phyloP scores from a whole-genome alignment of 2,113 vertebrate genomes.

The Puffinus mauretanicus region DNA sequence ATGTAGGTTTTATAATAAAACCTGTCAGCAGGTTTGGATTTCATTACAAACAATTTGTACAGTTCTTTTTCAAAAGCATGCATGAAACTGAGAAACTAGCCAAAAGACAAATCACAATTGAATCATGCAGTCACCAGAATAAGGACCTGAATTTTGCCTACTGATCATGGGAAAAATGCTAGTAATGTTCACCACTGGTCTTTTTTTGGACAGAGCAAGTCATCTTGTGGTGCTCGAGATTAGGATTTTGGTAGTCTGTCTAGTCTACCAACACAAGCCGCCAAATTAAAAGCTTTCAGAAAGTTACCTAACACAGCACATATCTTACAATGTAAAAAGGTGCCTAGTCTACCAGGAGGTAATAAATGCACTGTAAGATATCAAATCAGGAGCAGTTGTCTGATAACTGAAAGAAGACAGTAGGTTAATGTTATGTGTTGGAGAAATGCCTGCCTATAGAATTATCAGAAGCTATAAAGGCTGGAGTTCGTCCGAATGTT shows the following conservation, averaged over 20 bases:
- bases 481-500: background rate
- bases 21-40: constrained; percentile 24
- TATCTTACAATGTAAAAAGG: background rate
- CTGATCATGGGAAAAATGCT: background rate
- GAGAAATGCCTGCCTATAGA: background rate
- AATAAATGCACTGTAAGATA: background rate
- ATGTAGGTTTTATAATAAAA: constrained; percentile 4
- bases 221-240: background rate
- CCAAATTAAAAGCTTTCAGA: background rate
- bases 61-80: background rate
- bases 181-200: background rate
- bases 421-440: background rate
- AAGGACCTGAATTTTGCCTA: background rate
- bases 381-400: background rate
- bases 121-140: background rate
- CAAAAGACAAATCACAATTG: background rate
- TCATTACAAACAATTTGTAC: background rate
- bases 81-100: background rate
- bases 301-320: background rate
- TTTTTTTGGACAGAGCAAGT: background rate
- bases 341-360: background rate
- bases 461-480: background rate
- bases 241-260: background rate
- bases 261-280: background rate
- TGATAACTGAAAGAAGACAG: background rate